These are phyloP conservation scores for Calliphora vomitoria DNA, from an alignment of 2,888 invertebrate species.

Conservation along the genomic window DNA sequence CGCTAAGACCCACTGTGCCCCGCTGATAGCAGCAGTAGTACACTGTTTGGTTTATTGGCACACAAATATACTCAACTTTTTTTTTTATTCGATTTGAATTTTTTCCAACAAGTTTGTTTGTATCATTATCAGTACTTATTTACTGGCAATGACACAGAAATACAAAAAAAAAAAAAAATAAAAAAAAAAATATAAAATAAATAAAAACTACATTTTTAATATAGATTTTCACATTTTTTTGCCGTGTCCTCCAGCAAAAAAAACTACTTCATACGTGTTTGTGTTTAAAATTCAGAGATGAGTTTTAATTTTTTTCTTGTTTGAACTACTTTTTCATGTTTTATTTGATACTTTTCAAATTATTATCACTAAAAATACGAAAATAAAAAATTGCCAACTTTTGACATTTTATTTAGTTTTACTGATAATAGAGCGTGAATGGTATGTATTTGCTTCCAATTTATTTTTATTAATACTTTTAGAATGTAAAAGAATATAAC, in stretches of 20 bases:
- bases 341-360: conserved; percentile 52
- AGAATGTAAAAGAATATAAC: background rate
- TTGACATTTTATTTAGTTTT: conserved; percentile 60
- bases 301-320: conserved; percentile 20
- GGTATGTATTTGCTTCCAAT: conserved; percentile 16
- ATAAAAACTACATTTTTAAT: conserved; percentile 19
- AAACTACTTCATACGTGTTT: conserved; percentile 35
- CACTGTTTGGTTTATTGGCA: too few species aligned
- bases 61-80: background rate
- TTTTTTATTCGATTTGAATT: conserved; percentile 48
- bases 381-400: conserved; percentile 48
- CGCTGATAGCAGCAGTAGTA: too few species aligned
- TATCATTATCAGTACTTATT: conserved; percentile 50
- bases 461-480: background rate
- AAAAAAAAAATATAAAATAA: background rate
- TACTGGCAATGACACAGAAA: conserved; percentile 53
- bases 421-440: conserved; percentile 51
- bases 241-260: conserved; percentile 3
- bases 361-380: conserved; percentile 55
- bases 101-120: conserved; percentile 30
- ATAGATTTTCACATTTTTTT: conserved; percentile 34
- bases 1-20: too few species aligned
- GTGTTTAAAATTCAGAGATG: conserved; percentile 33
- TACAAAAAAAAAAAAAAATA: background rate
- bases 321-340: conserved; percentile 11